phyloP scores from a whole-genome alignment of 2,797 vertebrate genomes.

The Carduelis carduelis region DNA sequence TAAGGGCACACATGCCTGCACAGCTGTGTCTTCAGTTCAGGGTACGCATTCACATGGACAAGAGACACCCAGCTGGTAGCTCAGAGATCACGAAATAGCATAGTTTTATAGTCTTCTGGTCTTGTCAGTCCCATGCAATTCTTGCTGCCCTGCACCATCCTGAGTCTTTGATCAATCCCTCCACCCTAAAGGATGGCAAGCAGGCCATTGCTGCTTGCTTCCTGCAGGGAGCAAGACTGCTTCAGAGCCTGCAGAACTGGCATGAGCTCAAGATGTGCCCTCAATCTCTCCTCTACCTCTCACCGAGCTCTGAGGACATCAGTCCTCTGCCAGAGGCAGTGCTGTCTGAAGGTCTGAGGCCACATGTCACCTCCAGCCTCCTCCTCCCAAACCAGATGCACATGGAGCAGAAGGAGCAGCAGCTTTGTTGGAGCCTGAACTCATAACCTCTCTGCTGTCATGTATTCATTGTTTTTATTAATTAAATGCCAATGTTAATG shows the following conservation, averaged over 20 bases:
- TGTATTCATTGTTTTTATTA: not conserved
- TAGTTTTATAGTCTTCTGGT: fast-evolving
- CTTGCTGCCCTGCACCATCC: not conserved
- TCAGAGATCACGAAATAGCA: not conserved
- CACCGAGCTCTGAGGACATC: not conserved
- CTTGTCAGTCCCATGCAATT: not conserved
- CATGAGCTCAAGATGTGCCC: not conserved
- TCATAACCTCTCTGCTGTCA: not conserved
- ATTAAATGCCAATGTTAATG: not conserved
- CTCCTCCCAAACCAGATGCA: not conserved
- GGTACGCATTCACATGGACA: not conserved
- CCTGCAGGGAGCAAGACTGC: not conserved
- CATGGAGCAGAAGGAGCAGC: not conserved
- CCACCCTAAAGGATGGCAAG: not conserved
- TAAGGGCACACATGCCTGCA: not conserved
- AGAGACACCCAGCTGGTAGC: not conserved
- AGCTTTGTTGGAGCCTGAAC: not conserved
- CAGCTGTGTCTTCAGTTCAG: not conserved
- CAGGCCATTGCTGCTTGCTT: not conserved
- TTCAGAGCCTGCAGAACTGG: not conserved
- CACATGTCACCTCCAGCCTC: not conserved
- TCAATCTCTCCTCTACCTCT: not conserved
- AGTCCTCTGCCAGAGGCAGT: not conserved
- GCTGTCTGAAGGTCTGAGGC: not conserved
- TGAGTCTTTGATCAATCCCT: not conserved